Percentiles rank a stretch among this genome's conserved stretches.
phyloP scores from a whole-genome alignment of 2,888 invertebrate species.

The Tenthredo distinguenda region DNA sequence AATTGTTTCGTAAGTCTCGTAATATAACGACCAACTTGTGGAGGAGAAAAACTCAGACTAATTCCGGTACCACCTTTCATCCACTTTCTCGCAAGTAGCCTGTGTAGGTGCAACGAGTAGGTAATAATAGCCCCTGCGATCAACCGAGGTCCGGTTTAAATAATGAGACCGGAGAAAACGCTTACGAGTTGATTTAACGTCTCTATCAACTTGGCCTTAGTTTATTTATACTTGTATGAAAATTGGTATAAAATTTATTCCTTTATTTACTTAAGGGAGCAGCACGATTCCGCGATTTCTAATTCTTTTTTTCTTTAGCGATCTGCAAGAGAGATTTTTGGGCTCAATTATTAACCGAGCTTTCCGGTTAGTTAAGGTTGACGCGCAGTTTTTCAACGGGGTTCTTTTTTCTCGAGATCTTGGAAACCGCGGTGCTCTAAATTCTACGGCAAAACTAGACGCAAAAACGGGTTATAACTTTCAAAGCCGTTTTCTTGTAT shows the following conservation, averaged over 20 bases:
- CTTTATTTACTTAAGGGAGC: too few relatives aligned
- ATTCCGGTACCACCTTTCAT: constrained; percentile 43
- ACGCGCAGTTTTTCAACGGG: neutral
- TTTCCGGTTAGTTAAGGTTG: neutral
- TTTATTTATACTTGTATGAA: neutral
- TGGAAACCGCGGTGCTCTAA: constrained; percentile 5
- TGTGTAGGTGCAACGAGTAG: constrained; percentile 25
- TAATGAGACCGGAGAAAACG: neutral
- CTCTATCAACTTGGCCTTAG: neutral
- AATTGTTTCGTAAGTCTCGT: constrained; percentile 33
- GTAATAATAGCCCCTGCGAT: constrained; percentile 21
- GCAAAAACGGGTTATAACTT: constrained; percentile 32
- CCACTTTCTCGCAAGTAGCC: constrained; percentile 13
- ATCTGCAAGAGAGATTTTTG: neutral
- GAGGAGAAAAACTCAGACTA: constrained; percentile 2
- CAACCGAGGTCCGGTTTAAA: constrained; percentile 5
- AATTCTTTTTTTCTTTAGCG: neutral
- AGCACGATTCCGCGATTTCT: neutral
- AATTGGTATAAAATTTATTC: too few relatives aligned
- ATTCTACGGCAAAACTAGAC: neutral
- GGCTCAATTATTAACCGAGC: neutral
- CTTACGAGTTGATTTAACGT: neutral
- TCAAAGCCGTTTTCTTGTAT: constrained; percentile 1
- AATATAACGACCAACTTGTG: neutral
- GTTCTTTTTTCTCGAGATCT: neutral